These are phyloP conservation scores for Notoglanidium macrostoma DNA, from an alignment of 2,797 vertebrate genomes.

Conservation along the genomic window DNA sequence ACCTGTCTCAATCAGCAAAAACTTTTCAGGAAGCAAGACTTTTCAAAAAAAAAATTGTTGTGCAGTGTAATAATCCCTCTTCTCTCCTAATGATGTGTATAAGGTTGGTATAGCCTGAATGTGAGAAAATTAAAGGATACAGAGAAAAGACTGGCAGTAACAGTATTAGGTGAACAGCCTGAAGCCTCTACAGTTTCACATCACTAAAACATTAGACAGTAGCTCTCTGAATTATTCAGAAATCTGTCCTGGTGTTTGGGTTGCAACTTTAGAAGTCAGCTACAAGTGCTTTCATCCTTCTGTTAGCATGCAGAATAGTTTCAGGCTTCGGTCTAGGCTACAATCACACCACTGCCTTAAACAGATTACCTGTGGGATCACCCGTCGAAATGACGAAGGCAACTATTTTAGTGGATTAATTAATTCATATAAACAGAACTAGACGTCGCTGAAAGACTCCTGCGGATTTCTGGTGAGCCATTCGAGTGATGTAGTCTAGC, in stretches of 20 bases:
- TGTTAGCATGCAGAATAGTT: slow-evolving; percentile 33
- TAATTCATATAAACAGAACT: neutral
- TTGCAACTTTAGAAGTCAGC: slow-evolving; percentile 6
- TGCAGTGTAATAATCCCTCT: neutral
- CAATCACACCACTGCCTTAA: slow-evolving; percentile 31
- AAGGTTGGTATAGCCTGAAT: neutral
- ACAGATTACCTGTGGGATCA: slow-evolving; percentile 37
- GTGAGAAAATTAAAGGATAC: neutral
- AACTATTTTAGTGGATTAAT: slow-evolving; percentile 2
- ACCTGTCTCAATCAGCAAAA: no score
- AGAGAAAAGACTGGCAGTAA: neutral
- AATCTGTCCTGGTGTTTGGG: neutral
- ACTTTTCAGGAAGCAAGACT: no score
- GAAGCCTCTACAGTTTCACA: slow-evolving; percentile 21
- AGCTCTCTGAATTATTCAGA: slow-evolving; percentile 38
- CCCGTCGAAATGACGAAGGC: slow-evolving; percentile 3
- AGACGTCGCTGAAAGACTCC: neutral
- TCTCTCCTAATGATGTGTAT: neutral
- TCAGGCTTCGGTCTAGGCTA: neutral
- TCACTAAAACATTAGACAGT: slow-evolving; percentile 26
- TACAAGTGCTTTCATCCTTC: neutral
- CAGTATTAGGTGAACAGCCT: neutral
- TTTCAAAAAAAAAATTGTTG: no score
- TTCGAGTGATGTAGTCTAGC: neutral
- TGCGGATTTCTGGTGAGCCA: neutral